Conservation (phyloP, 2,797 vertebrate species). For the Brotula barbata region DNA sequence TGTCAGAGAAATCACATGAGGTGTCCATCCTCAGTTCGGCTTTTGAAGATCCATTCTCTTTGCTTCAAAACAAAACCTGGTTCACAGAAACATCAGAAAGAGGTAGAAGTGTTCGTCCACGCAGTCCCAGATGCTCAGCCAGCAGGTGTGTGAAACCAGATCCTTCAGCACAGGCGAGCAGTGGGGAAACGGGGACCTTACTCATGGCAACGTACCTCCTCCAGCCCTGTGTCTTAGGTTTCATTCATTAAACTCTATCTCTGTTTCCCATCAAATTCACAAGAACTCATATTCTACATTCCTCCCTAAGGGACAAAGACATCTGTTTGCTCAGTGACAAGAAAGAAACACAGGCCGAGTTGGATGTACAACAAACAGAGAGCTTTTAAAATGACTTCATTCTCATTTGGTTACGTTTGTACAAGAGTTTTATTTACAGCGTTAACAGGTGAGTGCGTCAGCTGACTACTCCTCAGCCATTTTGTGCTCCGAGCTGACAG, state of each 20-base stretch:
- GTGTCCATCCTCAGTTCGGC: slow-evolving; percentile 19
- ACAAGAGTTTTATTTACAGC: slow-evolving; percentile 82
- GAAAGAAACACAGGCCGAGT: neutral
- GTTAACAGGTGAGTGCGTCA: slow-evolving; percentile 58
- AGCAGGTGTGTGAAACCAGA: slow-evolving; percentile 72
- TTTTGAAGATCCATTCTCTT: slow-evolving; percentile 28
- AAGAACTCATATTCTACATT: slow-evolving; percentile 17
- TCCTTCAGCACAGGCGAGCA: slow-evolving; percentile 54
- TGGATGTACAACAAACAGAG: slow-evolving; percentile 9
- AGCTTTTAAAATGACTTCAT: slow-evolving; percentile 27
- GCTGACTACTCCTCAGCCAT: slow-evolving; percentile 51
- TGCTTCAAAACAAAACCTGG: slow-evolving; percentile 5
- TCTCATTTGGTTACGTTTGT: slow-evolving; percentile 54
- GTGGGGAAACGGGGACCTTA: slow-evolving; percentile 36
- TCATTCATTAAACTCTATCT: slow-evolving; percentile 53
- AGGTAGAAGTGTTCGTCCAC: neutral
- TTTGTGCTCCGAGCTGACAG: slow-evolving; percentile 62
- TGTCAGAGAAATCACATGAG: slow-evolving; percentile 65
- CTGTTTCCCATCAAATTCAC: slow-evolving; percentile 10
- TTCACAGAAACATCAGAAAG: neutral
- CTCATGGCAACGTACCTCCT: slow-evolving; percentile 40
- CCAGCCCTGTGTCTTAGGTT: slow-evolving; percentile 56
- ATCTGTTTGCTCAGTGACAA: neutral
- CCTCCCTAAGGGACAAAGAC: neutral
- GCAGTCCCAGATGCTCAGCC: slow-evolving; percentile 22